Evolutionary conservation across 2,888 invertebrate genomes (phyloP).

Genomic region (Diloba caeruleocephala): DNA sequence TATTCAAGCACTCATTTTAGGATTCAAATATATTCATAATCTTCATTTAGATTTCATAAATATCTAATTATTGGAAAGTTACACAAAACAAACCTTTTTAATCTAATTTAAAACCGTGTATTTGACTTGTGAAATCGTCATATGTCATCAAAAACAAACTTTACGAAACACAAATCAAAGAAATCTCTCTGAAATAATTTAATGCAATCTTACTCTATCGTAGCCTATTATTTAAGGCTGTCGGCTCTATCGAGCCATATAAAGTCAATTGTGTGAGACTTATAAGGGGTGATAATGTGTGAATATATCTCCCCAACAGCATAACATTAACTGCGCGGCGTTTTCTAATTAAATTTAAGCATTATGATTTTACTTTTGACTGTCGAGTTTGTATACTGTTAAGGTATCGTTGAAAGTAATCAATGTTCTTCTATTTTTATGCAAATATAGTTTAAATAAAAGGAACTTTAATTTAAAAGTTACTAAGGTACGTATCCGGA

Average conservation of each 20-base stretch:
- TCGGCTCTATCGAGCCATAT: slow-evolving; percentile 3
- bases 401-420: too few relatives aligned
- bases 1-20: not conserved
- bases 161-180: not conserved
- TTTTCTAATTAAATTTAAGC: too few relatives aligned
- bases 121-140: too few relatives aligned
- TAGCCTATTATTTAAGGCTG: not conserved
- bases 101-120: too few relatives aligned
- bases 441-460: too few relatives aligned
- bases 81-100: not conserved
- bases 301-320: slow-evolving; percentile 14
- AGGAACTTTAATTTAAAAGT: too few relatives aligned
- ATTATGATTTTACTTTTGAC: too few relatives aligned
- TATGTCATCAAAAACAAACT: not conserved
- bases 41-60: not conserved
- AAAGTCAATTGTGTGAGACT: slow-evolving; percentile 37
- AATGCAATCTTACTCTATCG: not conserved
- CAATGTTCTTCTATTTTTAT: too few relatives aligned
- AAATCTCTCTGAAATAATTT: not conserved
- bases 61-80: not conserved
- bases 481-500: too few relatives aligned
- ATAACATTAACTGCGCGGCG: slow-evolving; percentile 29
- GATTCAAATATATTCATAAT: not conserved
- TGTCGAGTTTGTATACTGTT: too few relatives aligned
- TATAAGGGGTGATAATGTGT: slow-evolving; percentile 31